Conservation (phyloP, 2,113 vertebrate genomes). For the Chelonoidis abingdonii region DNA sequence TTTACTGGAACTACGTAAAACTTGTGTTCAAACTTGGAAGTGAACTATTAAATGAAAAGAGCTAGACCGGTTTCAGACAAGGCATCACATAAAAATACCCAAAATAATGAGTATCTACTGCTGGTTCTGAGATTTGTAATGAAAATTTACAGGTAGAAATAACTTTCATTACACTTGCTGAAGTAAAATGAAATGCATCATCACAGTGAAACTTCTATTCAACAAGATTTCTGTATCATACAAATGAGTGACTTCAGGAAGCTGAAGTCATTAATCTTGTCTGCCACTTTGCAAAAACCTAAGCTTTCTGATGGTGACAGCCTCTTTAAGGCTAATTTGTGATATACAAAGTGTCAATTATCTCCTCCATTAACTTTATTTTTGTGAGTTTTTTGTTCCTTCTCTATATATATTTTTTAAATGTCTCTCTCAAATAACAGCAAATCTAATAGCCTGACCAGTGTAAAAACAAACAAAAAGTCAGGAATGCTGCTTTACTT, state of each 20-base stretch:
- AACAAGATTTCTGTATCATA: background rate
- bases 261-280: background rate
- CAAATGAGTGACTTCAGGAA: background rate
- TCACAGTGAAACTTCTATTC: background rate
- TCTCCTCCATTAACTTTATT: background rate
- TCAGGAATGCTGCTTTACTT: background rate
- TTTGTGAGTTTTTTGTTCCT: background rate
- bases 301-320: background rate
- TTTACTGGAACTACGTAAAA: constrained; percentile 5
- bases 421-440: background rate
- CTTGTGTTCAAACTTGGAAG: background rate
- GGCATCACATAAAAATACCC: background rate
- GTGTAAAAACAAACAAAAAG: background rate
- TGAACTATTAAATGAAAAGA: background rate
- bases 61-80: background rate
- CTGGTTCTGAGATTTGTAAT: background rate
- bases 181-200: background rate
- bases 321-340: background rate
- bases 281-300: background rate
- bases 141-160: background rate
- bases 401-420: background rate
- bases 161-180: background rate
- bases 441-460: background rate
- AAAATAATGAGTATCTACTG: background rate
- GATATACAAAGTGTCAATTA: background rate